Percentiles rank a stretch among this genome's conserved stretches.
These are phyloP conservation scores for Epinotia ramella DNA, from an alignment of 2,888 invertebrate species.

Conservation along the genomic window DNA sequence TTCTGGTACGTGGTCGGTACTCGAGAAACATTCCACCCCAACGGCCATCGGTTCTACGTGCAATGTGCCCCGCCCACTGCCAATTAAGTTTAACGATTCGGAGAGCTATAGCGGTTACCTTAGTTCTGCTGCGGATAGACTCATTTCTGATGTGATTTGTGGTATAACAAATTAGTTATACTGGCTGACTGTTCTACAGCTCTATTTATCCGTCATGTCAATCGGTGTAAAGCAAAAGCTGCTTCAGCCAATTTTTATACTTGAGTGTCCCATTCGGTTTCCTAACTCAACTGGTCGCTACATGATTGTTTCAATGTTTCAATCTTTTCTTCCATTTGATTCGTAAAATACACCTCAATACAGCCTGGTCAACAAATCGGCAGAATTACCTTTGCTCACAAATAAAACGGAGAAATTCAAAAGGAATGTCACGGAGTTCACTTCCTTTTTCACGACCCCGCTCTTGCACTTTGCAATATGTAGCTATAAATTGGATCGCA, in stretches of 20 bases:
- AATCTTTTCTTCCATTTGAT: neutral
- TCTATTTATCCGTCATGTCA: too few relatives aligned
- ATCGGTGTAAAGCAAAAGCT: neutral
- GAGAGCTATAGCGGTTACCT: too few relatives aligned
- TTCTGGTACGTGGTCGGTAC: too few relatives aligned
- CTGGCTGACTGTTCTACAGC: too few relatives aligned
- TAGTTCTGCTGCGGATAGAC: too few relatives aligned
- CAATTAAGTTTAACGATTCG: too few relatives aligned
- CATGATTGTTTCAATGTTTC: neutral
- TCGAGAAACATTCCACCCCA: too few relatives aligned
- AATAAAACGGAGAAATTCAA: neutral
- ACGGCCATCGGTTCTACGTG: too few relatives aligned
- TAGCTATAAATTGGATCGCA: conserved; percentile 41
- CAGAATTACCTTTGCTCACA: neutral
- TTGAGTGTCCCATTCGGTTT: neutral
- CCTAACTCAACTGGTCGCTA: neutral
- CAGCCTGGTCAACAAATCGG: conserved; percentile 9
- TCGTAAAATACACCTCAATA: conserved; percentile 15
- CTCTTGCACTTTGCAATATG: conserved; percentile 13
- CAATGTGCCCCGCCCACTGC: too few relatives aligned
- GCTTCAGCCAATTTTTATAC: neutral
- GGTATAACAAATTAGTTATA: too few relatives aligned
- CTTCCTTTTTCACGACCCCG: conserved; percentile 2
- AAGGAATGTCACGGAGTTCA: neutral
- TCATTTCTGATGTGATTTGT: too few relatives aligned